Percentiles rank a stretch among this genome's conserved stretches.
These are phyloP conservation scores for Xylophagus ater DNA, from an alignment of 2,888 invertebrate species.

Conservation along the genomic window DNA sequence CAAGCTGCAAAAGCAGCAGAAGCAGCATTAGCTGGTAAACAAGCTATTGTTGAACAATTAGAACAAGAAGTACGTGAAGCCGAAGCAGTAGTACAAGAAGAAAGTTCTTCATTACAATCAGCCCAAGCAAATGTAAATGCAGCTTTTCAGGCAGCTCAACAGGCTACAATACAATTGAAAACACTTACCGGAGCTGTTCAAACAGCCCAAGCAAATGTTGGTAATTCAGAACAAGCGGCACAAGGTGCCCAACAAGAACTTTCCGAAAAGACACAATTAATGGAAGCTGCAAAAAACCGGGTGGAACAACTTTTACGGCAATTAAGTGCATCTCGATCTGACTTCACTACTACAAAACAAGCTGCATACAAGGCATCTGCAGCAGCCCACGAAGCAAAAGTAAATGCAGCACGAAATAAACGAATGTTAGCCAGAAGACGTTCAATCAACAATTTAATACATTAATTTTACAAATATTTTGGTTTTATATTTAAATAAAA, in stretches of 20 bases:
- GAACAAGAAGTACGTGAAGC: conserved; percentile 59
- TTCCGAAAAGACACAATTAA: conserved; percentile 53
- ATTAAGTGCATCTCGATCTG: conserved; percentile 48
- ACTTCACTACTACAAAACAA: conserved; percentile 53
- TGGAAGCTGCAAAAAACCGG: conserved; percentile 55
- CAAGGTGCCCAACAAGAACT: conserved; percentile 50
- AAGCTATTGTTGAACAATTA: conserved; percentile 55
- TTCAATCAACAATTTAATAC: too few relatives aligned
- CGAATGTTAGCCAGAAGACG: too few relatives aligned
- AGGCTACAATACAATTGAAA: conserved; percentile 45
- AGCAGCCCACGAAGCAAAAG: conserved; percentile 56
- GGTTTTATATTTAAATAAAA: too few relatives aligned
- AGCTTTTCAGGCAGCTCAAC: conserved; percentile 50
- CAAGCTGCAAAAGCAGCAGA: conserved; percentile 63
- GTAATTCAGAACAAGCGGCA: conserved; percentile 50
- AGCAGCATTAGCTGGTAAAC: conserved; percentile 56
- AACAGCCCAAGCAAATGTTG: conserved; percentile 45
- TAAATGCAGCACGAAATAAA: conserved; percentile 30
- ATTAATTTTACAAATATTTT: too few relatives aligned
- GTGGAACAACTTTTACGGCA: conserved; percentile 53
- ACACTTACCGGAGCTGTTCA: conserved; percentile 41
- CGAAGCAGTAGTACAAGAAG: conserved; percentile 50
- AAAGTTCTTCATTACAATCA: conserved; percentile 48
- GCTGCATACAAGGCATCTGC: conserved; percentile 56
- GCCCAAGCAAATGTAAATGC: conserved; percentile 52